These are phyloP conservation scores for Staurois parvus DNA, from an alignment of 2,797 vertebrate species.

Conservation along the genomic window DNA sequence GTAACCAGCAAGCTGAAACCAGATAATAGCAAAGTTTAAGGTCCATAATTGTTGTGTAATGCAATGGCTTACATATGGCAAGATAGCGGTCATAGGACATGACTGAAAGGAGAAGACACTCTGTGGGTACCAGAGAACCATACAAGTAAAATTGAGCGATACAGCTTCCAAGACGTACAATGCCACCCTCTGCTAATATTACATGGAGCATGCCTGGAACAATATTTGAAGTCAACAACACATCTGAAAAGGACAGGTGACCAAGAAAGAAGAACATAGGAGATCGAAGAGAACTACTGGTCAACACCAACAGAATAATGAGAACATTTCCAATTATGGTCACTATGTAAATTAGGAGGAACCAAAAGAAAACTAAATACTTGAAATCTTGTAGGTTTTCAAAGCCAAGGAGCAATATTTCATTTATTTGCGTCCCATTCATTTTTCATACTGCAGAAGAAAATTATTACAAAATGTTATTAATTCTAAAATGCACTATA, in stretches of 20 bases:
- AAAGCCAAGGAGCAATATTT: background rate
- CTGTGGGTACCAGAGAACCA: slow-evolving; percentile 64
- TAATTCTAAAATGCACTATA: no score
- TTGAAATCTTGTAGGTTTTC: slow-evolving; percentile 46
- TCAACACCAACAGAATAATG: slow-evolving; percentile 18
- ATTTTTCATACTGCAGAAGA: no score
- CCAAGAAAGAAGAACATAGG: slow-evolving; percentile 30
- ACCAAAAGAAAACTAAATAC: slow-evolving; percentile 1
- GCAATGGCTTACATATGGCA: slow-evolving; percentile 68
- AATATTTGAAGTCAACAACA: slow-evolving; percentile 68
- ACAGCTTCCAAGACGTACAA: slow-evolving; percentile 64
- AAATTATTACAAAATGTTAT: no score
- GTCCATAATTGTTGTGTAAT: slow-evolving; percentile 65
- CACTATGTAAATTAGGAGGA: background rate
- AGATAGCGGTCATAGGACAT: slow-evolving; percentile 70
- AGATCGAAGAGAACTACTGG: slow-evolving; percentile 23
- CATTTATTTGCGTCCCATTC: no score
- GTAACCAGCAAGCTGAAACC: slow-evolving; percentile 64
- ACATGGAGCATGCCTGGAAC: slow-evolving; percentile 69
- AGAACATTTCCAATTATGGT: background rate
- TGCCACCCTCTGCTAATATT: slow-evolving; percentile 57
- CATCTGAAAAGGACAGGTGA: slow-evolving; percentile 60
- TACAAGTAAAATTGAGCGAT: slow-evolving; percentile 67
- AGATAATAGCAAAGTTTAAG: slow-evolving; percentile 46
- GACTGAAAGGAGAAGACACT: slow-evolving; percentile 68